These are phyloP conservation scores for Montipora cactus DNA, from an alignment of 64 coral and sea anemone species.

Conservation along the genomic window DNA sequence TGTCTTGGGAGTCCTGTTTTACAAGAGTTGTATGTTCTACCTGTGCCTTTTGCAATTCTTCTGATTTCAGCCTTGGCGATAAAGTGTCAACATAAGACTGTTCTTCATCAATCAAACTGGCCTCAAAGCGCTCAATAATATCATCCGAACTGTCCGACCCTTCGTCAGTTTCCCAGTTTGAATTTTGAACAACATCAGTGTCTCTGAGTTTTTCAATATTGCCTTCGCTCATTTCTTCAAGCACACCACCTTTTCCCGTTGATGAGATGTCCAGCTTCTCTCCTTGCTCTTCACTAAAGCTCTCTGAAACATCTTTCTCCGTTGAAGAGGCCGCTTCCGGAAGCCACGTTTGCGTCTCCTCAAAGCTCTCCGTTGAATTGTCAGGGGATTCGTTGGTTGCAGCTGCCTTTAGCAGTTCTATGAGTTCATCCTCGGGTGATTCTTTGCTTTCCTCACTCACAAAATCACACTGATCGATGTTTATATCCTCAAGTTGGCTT, in stretches of 20 bases:
- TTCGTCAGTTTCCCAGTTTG: background rate
- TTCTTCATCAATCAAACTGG: background rate
- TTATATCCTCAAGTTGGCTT: constrained; percentile 87
- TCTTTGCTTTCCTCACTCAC: constrained; percentile 69
- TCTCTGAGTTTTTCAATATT: background rate
- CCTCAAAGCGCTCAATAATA: constrained; percentile 39
- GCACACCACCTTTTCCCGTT: background rate
- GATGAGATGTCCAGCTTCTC: background rate
- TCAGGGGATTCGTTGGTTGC: constrained; percentile 4
- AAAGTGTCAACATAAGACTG: background rate
- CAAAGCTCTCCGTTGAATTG: constrained; percentile 34
- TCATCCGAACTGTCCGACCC: constrained; percentile 26
- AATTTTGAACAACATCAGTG: background rate
- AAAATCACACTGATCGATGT: constrained; percentile 88
- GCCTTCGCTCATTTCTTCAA: background rate
- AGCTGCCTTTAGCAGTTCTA: constrained; percentile 71
- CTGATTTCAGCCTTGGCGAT: background rate
- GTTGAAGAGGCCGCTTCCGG: background rate
- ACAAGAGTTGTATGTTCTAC: background rate
- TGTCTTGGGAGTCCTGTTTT: background rate
- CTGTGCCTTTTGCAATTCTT: background rate
- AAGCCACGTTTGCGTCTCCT: background rate
- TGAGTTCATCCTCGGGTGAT: constrained; percentile 77
- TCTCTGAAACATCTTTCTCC: background rate
- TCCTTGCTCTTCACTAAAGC: background rate